Evolutionary conservation across 2,888 invertebrate species (phyloP).

Genomic region (Aspidiotus destructor): DNA sequence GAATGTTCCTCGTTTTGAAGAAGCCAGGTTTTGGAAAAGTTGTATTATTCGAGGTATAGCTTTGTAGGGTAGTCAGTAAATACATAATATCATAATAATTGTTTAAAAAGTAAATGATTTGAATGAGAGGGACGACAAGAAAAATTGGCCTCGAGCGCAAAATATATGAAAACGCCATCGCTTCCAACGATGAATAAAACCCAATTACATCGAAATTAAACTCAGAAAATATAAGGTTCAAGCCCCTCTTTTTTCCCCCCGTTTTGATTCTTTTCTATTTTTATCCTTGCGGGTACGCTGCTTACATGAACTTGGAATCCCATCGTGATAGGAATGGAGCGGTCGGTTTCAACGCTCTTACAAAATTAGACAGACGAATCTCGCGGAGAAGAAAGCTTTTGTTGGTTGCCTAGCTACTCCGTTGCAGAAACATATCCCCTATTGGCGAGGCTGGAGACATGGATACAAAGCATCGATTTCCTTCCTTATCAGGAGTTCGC

Average conservation of each 20-base stretch:
- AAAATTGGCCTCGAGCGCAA: too few species aligned
- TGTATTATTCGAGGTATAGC: too few species aligned
- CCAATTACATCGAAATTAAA: conserved; percentile 31
- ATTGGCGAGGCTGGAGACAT: conserved; percentile 30
- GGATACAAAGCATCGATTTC: conserved; percentile 32
- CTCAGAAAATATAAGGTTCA: conserved; percentile 31
- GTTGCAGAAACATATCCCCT: conserved; percentile 29
- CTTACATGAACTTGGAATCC: neutral
- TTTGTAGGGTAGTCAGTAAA: too few species aligned
- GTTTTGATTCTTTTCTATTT: neutral
- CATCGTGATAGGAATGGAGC: conserved; percentile 17
- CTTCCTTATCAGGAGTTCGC: conserved; percentile 30
- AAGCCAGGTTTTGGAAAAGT: too few species aligned
- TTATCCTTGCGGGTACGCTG: too few species aligned
- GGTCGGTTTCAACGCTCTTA: conserved; percentile 21
- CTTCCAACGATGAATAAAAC: conserved; percentile 24
- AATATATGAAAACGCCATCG: too few species aligned
- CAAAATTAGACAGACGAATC: neutral
- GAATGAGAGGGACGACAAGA: too few species aligned
- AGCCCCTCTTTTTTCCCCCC: conserved; percentile 24
- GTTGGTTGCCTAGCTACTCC: conserved; percentile 32
- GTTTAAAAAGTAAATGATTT: too few species aligned
- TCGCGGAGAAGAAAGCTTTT: conserved; percentile 24
- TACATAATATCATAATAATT: too few species aligned
- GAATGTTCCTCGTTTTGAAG: too few species aligned